Conservation (phyloP, 1,140 invertebrate species). For the Caenorhabditis tropicalis region DNA sequence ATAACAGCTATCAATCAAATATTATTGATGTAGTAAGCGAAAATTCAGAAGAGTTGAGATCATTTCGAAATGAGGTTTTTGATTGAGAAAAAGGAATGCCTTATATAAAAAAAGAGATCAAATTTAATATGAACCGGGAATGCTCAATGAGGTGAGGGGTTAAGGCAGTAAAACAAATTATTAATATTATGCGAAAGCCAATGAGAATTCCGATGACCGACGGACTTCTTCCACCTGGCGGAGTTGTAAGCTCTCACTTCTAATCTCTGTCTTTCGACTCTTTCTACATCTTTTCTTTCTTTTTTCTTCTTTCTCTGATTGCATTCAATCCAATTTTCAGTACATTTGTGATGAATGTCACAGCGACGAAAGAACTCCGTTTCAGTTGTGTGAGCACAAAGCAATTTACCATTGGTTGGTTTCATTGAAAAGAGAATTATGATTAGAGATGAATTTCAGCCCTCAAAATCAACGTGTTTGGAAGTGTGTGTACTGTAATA, state of each 20-base stretch:
- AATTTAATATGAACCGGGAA: too few species aligned
- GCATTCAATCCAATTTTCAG: not conserved
- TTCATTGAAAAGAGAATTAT: not conserved
- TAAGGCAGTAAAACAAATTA: too few species aligned
- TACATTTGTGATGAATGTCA: constrained; percentile 3
- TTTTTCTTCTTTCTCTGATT: not conserved
- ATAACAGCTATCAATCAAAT: too few species aligned
- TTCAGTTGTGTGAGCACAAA: constrained; percentile 23
- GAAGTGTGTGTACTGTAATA: constrained; percentile 53
- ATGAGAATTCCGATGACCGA: not conserved
- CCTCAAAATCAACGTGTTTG: constrained; percentile 45
- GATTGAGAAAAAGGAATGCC: too few species aligned
- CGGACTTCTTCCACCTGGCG: not conserved
- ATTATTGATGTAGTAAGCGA: too few species aligned
- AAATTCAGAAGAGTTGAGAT: too few species aligned
- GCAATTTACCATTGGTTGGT: constrained; percentile 9
- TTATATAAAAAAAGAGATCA: too few species aligned
- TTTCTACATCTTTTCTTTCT: not conserved
- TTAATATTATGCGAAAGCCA: not conserved
- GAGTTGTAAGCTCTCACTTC: not conserved
- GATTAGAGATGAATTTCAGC: not conserved
- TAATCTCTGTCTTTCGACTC: not conserved
- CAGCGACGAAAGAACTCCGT: not conserved
- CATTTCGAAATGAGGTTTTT: too few species aligned
- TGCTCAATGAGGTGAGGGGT: too few species aligned